Base-by-base conservation (phyloP, 2,888 invertebrate species). In the Drosophila quasianomalipes region DNA sequence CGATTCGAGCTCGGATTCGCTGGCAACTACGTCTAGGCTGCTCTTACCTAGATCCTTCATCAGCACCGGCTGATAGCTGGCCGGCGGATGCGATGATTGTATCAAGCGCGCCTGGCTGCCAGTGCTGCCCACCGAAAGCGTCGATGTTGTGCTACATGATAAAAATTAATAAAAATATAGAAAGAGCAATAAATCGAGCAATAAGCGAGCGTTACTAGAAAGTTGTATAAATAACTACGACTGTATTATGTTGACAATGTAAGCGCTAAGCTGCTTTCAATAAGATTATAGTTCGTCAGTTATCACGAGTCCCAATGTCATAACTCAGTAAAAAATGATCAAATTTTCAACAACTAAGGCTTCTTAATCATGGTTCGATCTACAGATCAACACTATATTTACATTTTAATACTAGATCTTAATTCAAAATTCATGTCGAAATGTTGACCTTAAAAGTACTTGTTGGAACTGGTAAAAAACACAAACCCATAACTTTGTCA, bases 31-130 rank as follows among this genome's bases (percentile, higher is more conserved):
- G 26, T 67, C 67, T 47, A 26, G 63, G 67, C 37, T 90, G 85
- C 81, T 91, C 97, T 96, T 97, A 97, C 97, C 97, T 95, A 97
- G 94, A 94, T 97, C 97, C 95, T 97, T 97, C 92, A 97, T 96
- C 93, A 96, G 96, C 86, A 97, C 96, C 70, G 98, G 98, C 91
- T 98, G 97, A 94, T 98, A 98, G 93, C 96, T 97, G 91, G 97
- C 96, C 71, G 98, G 98, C 92, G 98, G 97, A 94, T 98, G 97
- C 85, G 98, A 98, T 82, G 98, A 97, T 94, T 98, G 98, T 93
- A 98, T 97, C 92, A 98, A 96, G 91, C 97, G 96, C 72, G 98
- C 98, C 94, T 98, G 97, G 93, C 97, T 97, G 92, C 98, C 97
- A 62, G 98, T 98, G 94, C 98, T 98, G 92, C 98, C 98, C 74